phyloP scores from a whole-genome alignment of 35 echinoderm and acorn worm species.

The Heliocidaris erythrogramma region DNA sequence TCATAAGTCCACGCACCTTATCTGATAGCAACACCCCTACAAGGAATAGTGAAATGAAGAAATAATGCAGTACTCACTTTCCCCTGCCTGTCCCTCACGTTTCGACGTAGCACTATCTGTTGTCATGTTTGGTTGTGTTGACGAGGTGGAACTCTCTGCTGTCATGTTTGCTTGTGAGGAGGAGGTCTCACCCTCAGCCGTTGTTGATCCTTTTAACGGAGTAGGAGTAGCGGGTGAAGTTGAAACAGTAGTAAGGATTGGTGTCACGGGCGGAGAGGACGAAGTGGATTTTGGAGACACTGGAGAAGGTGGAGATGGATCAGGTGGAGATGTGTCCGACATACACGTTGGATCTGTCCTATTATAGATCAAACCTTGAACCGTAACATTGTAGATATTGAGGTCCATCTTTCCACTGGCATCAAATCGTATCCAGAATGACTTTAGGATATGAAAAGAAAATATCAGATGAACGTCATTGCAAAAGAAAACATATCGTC shows the following conservation, averaged over 20 bases:
- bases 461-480: too few species aligned
- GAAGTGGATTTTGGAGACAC: too few species aligned
- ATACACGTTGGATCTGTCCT: background rate
- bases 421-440: background rate
- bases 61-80: background rate
- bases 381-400: too few species aligned
- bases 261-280: too few species aligned
- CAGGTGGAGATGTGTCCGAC: too few species aligned
- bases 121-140: background rate
- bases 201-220: too few species aligned
- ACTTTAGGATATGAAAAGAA: background rate
- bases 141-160: too few species aligned
- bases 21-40: too few species aligned
- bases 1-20: background rate
- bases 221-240: too few species aligned
- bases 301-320: too few species aligned
- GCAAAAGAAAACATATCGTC: too few species aligned
- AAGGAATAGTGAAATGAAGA: background rate
- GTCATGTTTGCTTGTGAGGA: background rate
- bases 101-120: background rate
- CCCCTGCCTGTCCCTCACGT: background rate
- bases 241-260: background rate
- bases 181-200: background rate
- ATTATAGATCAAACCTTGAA: background rate
- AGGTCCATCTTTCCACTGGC: background rate